Conservation (phyloP, 2,113 vertebrate genomes). For the Hoplias malabaricus region DNA sequence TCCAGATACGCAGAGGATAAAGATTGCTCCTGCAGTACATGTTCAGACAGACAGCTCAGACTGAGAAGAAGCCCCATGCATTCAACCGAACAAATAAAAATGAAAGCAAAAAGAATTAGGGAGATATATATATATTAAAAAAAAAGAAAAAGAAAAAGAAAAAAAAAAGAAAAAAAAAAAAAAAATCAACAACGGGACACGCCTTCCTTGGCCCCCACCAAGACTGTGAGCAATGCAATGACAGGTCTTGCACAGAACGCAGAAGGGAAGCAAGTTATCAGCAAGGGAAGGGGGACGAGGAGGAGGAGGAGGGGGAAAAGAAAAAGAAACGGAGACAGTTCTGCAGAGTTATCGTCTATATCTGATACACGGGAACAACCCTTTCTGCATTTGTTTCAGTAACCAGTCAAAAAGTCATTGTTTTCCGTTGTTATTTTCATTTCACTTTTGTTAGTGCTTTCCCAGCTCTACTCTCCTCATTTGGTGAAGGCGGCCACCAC, state of each 20-base stretch:
- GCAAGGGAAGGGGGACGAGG: slow-evolving; percentile 44
- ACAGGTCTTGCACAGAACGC: slow-evolving; percentile 31
- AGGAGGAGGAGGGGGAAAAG: neutral
- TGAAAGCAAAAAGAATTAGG: slow-evolving; percentile 6
- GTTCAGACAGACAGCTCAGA: slow-evolving; percentile 19
- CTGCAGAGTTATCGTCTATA: slow-evolving; percentile 28
- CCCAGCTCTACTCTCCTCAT: slow-evolving; percentile 67
- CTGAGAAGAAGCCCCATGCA: slow-evolving; percentile 5
- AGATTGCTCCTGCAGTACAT: neutral
- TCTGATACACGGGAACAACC: slow-evolving; percentile 44
- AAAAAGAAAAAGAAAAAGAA: too few relatives aligned
- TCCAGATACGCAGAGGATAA: neutral
- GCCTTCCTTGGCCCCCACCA: slow-evolving; percentile 39
- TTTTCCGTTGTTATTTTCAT: neutral
- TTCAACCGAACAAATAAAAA: slow-evolving; percentile 14
- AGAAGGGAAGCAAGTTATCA: slow-evolving; percentile 44
- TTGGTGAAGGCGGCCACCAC: slow-evolving; percentile 95
- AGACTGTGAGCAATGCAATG: slow-evolving; percentile 47
- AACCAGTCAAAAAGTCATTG: slow-evolving; percentile 20
- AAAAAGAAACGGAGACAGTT: neutral
- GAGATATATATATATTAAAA: neutral
- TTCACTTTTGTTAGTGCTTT: slow-evolving; percentile 13
- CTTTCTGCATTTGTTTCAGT: slow-evolving; percentile 27
- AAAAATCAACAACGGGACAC: neutral
- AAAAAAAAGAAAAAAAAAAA: neutral